Conservation (phyloP, 1,140 invertebrate genomes). For the Nasonia giraulti region DNA sequence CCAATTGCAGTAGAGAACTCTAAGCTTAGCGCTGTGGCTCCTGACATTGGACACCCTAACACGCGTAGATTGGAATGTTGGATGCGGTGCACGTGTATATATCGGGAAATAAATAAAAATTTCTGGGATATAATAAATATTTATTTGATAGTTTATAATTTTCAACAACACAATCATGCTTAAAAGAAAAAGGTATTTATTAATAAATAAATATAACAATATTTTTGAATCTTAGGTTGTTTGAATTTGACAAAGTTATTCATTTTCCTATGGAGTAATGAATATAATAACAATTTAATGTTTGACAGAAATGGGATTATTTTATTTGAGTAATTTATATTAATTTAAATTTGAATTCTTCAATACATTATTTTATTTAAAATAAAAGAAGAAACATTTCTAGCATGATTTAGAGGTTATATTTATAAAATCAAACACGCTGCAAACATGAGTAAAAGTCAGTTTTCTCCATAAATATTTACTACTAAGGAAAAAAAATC, state of each 20-base stretch:
- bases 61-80: too few species aligned
- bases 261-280: too few species aligned
- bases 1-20: too few species aligned
- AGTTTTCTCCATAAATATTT: too few species aligned
- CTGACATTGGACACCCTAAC: too few species aligned
- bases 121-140: not conserved
- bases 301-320: too few species aligned
- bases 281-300: too few species aligned
- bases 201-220: not conserved
- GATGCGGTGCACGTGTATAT: conserved; percentile 11
- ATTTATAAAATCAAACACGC: not conserved
- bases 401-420: not conserved
- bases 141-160: not conserved
- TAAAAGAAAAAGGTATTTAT: conserved; percentile 14
- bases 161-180: not conserved
- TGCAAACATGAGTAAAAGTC: too few species aligned
- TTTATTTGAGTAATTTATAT: not conserved
- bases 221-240: too few species aligned
- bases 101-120: not conserved
- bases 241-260: too few species aligned
- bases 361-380: not conserved
- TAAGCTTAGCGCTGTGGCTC: too few species aligned
- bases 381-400: not conserved
- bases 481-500: too few species aligned
- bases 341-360: not conserved